phyloP scores from a whole-genome alignment of 2,113 vertebrate genomes.

The Eurystomus gularis region DNA sequence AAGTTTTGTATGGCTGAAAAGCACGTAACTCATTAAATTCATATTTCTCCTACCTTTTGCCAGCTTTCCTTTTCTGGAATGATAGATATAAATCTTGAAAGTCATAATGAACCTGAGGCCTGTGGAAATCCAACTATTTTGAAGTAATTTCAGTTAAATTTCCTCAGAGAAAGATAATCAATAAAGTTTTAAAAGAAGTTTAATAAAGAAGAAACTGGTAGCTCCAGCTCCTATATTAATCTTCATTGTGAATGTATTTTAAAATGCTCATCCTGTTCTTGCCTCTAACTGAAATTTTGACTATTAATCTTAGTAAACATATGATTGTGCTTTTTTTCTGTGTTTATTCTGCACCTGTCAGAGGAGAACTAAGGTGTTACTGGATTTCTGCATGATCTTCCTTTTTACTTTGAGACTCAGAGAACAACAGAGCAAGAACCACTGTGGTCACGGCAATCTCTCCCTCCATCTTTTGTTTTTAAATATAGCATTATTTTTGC shows the following conservation, averaged over 20 bases:
- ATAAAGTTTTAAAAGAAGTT: not conserved
- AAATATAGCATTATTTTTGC: not conserved
- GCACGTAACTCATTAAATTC: not conserved
- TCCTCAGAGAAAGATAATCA: not conserved
- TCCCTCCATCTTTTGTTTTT: not conserved
- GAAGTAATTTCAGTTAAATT: not conserved
- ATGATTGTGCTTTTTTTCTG: not conserved
- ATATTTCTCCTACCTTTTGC: not conserved
- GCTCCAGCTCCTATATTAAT: not conserved
- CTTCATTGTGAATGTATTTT: not conserved
- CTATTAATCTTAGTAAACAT: not conserved
- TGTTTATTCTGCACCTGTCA: not conserved
- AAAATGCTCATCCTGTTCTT: not conserved
- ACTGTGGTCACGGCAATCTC: fast-evolving
- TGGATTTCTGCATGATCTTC: not conserved
- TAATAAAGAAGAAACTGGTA: not conserved
- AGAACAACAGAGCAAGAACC: not conserved
- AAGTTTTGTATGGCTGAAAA: not conserved
- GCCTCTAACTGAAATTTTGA: not conserved
- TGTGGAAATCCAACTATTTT: not conserved
- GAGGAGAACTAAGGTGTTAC: not conserved
- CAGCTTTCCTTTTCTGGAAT: not conserved
- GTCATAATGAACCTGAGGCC: not conserved
- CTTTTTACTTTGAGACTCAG: not conserved
- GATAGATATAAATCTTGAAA: not conserved